Conservation (phyloP, 2,797 vertebrate genomes). For the Leucoraja ocellata region DNA sequence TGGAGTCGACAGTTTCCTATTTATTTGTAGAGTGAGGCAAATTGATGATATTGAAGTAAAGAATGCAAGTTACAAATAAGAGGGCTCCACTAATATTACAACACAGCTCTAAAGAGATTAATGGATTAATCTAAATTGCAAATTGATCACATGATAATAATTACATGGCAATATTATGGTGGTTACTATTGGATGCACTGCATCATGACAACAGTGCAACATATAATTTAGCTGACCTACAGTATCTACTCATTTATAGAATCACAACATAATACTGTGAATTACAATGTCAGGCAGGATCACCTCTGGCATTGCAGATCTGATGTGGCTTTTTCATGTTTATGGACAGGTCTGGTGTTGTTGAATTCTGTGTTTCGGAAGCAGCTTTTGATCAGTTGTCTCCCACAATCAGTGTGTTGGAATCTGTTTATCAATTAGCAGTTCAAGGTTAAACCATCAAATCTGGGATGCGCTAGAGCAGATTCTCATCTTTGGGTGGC, state of each 20-base stretch:
- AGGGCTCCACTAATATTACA: background rate
- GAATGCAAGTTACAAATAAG: background rate
- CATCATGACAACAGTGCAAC: background rate
- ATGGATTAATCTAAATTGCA: background rate
- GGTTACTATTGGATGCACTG: slow-evolving; percentile 11
- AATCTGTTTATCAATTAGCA: background rate
- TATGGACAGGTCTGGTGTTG: background rate
- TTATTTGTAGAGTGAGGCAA: background rate
- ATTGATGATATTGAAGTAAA: background rate
- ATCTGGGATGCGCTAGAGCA: background rate
- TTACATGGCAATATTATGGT: background rate
- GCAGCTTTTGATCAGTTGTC: background rate
- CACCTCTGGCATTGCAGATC: background rate
- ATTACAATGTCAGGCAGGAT: background rate
- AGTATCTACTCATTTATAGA: background rate
- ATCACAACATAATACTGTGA: background rate
- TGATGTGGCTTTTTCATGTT: background rate
- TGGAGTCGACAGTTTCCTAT: background rate
- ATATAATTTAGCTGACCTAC: background rate
- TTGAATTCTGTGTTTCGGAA: background rate
- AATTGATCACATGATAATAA: background rate
- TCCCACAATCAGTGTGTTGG: background rate
- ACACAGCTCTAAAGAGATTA: background rate
- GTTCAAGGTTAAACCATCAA: background rate
- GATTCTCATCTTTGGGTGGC: background rate